These are phyloP conservation scores for Tachyglossus aculeatus DNA, from an alignment of 2,797 vertebrate species.

Conservation along the genomic window DNA sequence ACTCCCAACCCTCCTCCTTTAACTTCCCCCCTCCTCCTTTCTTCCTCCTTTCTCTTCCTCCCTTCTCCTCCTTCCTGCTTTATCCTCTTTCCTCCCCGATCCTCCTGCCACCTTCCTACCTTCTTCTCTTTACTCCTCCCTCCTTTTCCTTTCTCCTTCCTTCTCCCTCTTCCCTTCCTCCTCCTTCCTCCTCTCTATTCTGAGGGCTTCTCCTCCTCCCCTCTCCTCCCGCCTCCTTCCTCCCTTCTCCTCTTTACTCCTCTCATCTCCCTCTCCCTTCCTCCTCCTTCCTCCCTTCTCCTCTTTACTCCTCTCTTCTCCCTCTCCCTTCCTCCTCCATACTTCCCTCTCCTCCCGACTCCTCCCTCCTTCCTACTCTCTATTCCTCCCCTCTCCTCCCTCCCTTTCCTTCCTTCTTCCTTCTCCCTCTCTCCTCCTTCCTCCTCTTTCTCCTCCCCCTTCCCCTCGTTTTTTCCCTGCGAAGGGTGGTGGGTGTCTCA, in stretches of 20 bases:
- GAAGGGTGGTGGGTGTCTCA: not conserved
- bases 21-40: not conserved
- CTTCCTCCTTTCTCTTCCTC: not conserved
- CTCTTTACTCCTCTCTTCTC: not conserved
- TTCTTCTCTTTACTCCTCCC: not conserved
- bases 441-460: no score
- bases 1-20: not conserved
- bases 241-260: fast-evolving
- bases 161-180: not conserved
- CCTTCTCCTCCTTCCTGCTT: fast-evolving
- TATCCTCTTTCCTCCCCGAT: not conserved
- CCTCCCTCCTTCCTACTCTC: not conserved
- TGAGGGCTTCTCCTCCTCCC: no score
- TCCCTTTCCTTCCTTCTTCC: not conserved
- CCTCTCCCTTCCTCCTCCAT: not conserved
- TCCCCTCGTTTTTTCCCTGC: conserved; percentile 2
- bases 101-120: no score
- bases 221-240: fast-evolving
- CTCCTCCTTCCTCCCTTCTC: not conserved
- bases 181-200: no score
- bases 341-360: fast-evolving
- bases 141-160: not conserved
- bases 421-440: not conserved
- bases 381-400: not conserved
- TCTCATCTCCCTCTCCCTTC: no score